These are phyloP conservation scores for Pilophorus perplexus DNA, from an alignment of 2,888 invertebrate species.

Conservation along the genomic window DNA sequence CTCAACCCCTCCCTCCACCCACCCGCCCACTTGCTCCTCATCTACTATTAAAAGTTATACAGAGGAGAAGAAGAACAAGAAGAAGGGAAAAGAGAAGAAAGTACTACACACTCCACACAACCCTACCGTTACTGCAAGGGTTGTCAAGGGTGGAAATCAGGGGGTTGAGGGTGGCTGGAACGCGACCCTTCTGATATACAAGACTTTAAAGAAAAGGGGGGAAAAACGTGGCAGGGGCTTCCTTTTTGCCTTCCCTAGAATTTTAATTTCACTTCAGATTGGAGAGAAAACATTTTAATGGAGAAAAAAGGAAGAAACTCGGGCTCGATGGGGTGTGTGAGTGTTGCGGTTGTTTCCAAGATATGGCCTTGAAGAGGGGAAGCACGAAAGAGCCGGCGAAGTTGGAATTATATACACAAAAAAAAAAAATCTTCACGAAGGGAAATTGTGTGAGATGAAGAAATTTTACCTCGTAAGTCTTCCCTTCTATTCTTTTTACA, in stretches of 20 bases:
- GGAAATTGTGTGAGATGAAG: slow-evolving; percentile 27
- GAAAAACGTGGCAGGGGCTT: too few species aligned
- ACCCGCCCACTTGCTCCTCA: neutral
- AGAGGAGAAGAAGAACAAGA: slow-evolving; percentile 19
- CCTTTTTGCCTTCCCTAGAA: neutral
- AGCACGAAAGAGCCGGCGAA: neutral
- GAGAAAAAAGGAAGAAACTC: slow-evolving; percentile 4
- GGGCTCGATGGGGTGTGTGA: slow-evolving; percentile 1
- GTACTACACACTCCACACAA: slow-evolving; percentile 25
- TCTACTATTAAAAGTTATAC: slow-evolving; percentile 35
- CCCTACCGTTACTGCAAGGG: slow-evolving; percentile 13
- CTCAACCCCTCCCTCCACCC: neutral
- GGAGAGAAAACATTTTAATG: slow-evolving; percentile 20
- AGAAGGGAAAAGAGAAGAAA: slow-evolving; percentile 9
- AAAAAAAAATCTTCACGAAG: too few species aligned
- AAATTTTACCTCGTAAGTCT: slow-evolving; percentile 24
- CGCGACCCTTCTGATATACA: neutral
- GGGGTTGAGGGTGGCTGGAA: neutral
- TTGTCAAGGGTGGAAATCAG: neutral
- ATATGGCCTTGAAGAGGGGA: slow-evolving; percentile 1
- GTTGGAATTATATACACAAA: slow-evolving; percentile 17
- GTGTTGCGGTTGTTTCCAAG: too few species aligned
- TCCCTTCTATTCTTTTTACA: neutral
- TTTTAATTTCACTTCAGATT: slow-evolving; percentile 30
- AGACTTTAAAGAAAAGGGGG: neutral